phyloP scores from a whole-genome alignment of 2,797 vertebrate species.

The Graptemys geographica region DNA sequence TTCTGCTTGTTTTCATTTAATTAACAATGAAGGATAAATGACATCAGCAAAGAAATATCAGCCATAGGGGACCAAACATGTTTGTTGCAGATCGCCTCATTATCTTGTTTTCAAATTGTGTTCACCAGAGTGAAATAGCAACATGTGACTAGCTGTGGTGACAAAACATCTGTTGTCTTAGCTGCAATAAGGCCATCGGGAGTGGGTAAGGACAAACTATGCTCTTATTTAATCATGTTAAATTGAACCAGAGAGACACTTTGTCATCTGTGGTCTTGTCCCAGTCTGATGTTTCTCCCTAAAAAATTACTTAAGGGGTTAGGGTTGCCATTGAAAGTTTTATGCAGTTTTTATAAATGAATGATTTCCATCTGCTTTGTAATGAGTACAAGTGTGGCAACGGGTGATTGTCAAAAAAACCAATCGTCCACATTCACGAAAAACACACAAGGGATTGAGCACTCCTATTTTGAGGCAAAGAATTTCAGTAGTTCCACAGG shows the following conservation, averaged over 20 bases:
- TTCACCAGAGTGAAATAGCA: slow-evolving; percentile 62
- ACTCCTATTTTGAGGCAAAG: slow-evolving; percentile 6
- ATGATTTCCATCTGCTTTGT: slow-evolving; percentile 65
- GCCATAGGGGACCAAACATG: slow-evolving; percentile 74
- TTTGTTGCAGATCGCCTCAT: slow-evolving; percentile 79
- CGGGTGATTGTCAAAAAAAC: slow-evolving; percentile 4
- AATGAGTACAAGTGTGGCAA: slow-evolving; percentile 27
- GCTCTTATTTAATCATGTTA: slow-evolving; percentile 71
- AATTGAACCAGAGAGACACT: slow-evolving; percentile 80
- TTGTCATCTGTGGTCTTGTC: slow-evolving; percentile 81
- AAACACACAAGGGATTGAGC: background rate
- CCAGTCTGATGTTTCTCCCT: slow-evolving; percentile 55
- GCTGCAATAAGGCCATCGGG: slow-evolving; percentile 84
- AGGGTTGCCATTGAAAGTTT: slow-evolving; percentile 55
- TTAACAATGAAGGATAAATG: slow-evolving; percentile 84
- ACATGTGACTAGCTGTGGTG: slow-evolving; percentile 76
- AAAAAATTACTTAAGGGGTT: slow-evolving; percentile 65
- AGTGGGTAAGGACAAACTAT: slow-evolving; percentile 65
- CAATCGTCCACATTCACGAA: background rate
- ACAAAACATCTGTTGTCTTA: slow-evolving; percentile 87
- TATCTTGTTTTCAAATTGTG: slow-evolving; percentile 67
- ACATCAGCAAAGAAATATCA: slow-evolving; percentile 84
- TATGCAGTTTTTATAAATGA: slow-evolving; percentile 52
- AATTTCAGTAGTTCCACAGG: background rate
- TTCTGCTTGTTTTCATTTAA: slow-evolving; percentile 78